Evolutionary conservation across 2,888 invertebrate species (phyloP).

Genomic region (Drosophila dives): DNA sequence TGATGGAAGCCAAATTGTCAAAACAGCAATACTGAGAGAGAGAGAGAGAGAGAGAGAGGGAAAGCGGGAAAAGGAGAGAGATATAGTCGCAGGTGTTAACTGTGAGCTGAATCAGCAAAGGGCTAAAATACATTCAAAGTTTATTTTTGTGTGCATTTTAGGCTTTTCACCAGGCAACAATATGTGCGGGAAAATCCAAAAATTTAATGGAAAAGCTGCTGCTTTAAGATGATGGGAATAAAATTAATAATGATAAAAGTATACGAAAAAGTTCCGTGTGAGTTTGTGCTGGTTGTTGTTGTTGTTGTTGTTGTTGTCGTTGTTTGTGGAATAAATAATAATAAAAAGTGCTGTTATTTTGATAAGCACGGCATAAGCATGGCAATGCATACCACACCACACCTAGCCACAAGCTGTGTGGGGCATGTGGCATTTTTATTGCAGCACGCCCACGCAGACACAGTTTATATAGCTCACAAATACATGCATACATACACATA

Average conservation of each 20-base stretch:
- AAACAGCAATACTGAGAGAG: not conserved
- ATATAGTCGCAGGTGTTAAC: conserved; percentile 34
- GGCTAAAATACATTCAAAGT: conserved; percentile 30
- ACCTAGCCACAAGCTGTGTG: conserved; percentile 48
- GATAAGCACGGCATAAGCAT: conserved; percentile 54
- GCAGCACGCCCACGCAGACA: conserved; percentile 42
- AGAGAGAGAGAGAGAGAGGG: not conserved
- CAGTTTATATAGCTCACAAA: not conserved
- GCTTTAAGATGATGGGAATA: conserved; percentile 37
- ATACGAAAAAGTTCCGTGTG: conserved; percentile 16
- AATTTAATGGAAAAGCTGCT: conserved; percentile 16
- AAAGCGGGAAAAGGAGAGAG: not conserved
- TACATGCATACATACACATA: too few species aligned
- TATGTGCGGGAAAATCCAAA: conserved; percentile 38
- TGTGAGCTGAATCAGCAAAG: conserved; percentile 22
- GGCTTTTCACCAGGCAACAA: conserved; percentile 8
- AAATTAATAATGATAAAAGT: conserved; percentile 60
- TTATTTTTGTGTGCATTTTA: conserved; percentile 11
- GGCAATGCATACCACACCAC: conserved; percentile 31
- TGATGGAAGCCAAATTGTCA: conserved; percentile 25
- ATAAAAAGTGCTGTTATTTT: conserved; percentile 54
- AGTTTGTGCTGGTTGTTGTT: conserved; percentile 1
- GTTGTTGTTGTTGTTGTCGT: conserved; percentile 3
- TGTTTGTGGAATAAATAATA: conserved; percentile 43
- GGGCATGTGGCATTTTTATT: conserved; percentile 55